Conservation (phyloP, 2,797 vertebrate genomes). For the Lacerta bilineata region DNA sequence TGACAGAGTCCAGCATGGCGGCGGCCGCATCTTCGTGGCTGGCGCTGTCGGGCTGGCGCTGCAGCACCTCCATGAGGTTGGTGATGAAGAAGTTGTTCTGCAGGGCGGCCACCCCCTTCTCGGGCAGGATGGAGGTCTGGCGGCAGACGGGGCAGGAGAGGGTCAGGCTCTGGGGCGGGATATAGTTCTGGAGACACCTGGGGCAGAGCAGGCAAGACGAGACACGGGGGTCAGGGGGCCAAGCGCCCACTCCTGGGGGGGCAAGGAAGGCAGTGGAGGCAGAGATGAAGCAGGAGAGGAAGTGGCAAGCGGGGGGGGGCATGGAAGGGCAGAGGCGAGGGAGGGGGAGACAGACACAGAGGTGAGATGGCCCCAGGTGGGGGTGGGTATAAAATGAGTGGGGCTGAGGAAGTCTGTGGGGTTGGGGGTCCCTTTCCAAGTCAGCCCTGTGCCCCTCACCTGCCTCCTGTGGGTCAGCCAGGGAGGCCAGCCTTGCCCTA, state of each 20-base stretch:
- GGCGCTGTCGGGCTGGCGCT: conserved; percentile 88
- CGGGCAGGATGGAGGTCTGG: conserved; percentile 95
- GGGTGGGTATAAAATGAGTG: no score
- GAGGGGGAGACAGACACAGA: not conserved
- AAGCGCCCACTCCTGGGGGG: not conserved
- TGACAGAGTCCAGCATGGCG: conserved; percentile 85
- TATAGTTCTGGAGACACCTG: conserved; percentile 97
- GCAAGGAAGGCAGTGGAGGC: no score
- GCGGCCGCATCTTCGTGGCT: conserved; percentile 76
- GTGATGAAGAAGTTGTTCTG: conserved; percentile 99
- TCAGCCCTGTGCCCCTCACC: not conserved
- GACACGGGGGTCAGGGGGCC: not conserved
- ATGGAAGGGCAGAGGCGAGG: not conserved
- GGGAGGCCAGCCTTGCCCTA: no score
- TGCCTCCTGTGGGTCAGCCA: not conserved
- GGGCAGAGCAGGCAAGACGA: conserved; percentile 35
- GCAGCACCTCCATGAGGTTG: conserved; percentile 95
- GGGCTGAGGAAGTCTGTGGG: not conserved
- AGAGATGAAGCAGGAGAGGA: not conserved
- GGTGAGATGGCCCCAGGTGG: not conserved
- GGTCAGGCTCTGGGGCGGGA: conserved; percentile 95
- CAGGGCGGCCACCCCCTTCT: conserved; percentile 92
- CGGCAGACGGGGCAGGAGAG: conserved; percentile 96
- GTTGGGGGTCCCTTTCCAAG: not conserved
- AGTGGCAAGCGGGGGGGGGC: not conserved